Percentiles rank a stretch among this genome's conserved stretches.
Evolutionary conservation across 1,140 invertebrate species (phyloP).

Genomic region (Drosophila nigrodunni): DNA sequence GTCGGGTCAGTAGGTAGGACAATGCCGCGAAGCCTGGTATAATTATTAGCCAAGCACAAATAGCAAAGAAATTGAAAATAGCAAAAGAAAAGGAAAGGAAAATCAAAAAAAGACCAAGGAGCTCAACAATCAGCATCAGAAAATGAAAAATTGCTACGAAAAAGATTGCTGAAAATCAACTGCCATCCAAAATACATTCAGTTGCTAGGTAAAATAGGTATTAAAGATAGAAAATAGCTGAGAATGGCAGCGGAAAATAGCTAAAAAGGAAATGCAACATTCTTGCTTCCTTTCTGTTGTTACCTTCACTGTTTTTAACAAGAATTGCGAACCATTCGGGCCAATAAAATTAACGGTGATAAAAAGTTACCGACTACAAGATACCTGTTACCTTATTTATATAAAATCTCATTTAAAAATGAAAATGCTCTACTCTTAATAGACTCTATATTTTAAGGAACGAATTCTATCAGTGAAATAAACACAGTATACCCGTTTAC

Average conservation of each 20-base stretch:
- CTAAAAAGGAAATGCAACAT: conserved; percentile 14
- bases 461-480: too few species aligned
- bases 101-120: conserved; percentile 1
- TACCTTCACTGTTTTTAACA: conserved; percentile 10
- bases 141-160: neutral
- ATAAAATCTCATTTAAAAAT: too few species aligned
- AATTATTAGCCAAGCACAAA: conserved; percentile 57
- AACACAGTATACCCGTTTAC: too few species aligned
- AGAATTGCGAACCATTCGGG: conserved; percentile 22
- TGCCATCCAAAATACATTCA: conserved; percentile 1
- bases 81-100: neutral
- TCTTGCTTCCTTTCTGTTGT: conserved; percentile 20
- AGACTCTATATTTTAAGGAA: too few species aligned
- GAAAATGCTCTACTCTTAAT: too few species aligned
- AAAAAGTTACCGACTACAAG: neutral
- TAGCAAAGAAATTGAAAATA: neutral
- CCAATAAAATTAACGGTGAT: conserved; percentile 25
- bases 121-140: neutral
- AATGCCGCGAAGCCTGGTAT: conserved; percentile 55
- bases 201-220: neutral
- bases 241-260: too few species aligned
- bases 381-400: too few species aligned
- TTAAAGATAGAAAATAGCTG: neutral
- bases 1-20: conserved; percentile 12
- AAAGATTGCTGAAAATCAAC: neutral